Evolutionary conservation across 2,113 vertebrate genomes (phyloP).

Genomic region (Hystrix cristata): DNA sequence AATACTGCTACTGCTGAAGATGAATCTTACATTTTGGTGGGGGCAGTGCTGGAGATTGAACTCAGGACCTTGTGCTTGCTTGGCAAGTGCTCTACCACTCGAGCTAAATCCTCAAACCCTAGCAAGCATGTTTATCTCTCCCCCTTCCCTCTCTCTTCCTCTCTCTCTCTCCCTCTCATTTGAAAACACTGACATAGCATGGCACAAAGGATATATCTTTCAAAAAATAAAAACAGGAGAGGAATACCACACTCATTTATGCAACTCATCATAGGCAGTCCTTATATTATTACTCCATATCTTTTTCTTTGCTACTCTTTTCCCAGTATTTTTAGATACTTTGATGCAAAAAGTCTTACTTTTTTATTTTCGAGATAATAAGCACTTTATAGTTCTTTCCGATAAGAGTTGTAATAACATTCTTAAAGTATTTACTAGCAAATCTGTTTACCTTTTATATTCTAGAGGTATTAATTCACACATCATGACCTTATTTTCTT

Average conservation of each 20-base stretch:
- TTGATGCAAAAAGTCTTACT: neutral
- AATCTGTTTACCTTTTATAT: neutral
- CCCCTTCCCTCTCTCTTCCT: neutral
- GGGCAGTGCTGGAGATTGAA: too few relatives aligned
- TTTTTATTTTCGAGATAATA: neutral
- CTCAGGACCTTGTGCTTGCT: too few relatives aligned
- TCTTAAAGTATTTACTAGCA: neutral
- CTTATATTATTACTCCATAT: neutral
- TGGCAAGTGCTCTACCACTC: too few relatives aligned
- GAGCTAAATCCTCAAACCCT: too few relatives aligned
- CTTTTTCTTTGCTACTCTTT: neutral
- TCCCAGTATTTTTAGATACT: neutral
- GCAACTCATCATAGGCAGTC: neutral
- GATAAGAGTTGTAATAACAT: neutral
- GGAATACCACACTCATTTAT: neutral
- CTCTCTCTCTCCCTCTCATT: neutral
- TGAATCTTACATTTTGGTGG: neutral
- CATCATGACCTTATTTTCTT: neutral
- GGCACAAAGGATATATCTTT: neutral
- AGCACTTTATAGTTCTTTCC: neutral
- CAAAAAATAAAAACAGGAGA: neutral
- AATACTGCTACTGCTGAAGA: neutral
- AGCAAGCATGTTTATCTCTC: too few relatives aligned
- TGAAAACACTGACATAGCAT: neutral
- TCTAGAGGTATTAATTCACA: neutral